A percentile compares a stretch with the other conserved stretches of the same genome.
Evolutionary conservation across 2,797 vertebrate species (phyloP).

Genomic region (Chloroceryle amazona): DNA sequence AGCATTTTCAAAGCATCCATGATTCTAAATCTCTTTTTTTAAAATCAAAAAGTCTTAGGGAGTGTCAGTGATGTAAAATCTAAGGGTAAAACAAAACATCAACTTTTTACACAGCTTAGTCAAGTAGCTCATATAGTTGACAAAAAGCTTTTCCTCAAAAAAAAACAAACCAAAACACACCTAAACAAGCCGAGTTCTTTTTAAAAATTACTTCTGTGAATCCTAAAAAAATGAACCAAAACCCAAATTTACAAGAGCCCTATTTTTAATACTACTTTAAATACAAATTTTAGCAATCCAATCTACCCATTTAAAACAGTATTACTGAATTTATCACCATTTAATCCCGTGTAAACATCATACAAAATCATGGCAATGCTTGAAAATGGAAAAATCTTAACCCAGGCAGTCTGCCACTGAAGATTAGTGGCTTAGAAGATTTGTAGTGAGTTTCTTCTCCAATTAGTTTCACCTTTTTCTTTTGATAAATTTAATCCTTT

Average conservation of each 20-base stretch:
- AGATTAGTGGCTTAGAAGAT: not conserved
- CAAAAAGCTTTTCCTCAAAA: not conserved
- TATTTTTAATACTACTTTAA: not conserved
- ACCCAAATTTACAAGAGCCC: accelerated
- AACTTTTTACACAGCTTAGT: not conserved
- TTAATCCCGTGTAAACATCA: not conserved
- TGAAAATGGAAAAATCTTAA: not conserved
- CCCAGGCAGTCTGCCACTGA: not conserved
- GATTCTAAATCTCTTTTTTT: not conserved
- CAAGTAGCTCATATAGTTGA: not conserved
- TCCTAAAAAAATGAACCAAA: not conserved
- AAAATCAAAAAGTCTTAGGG: not conserved
- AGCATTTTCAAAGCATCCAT: not conserved
- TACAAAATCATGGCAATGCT: not conserved
- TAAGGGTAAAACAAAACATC: not conserved
- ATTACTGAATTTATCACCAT: not conserved
- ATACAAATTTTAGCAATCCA: not conserved
- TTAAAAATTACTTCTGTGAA: not conserved
- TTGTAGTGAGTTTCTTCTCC: not conserved
- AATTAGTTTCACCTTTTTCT: not conserved
- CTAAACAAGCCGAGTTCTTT: not conserved
- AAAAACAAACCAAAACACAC: not conserved
- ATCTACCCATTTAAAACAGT: not conserved
- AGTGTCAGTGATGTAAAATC: not conserved
- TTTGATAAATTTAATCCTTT: not conserved